Evolutionary conservation across 2,888 invertebrate genomes (phyloP).

Genomic region (Arrhopalites spinosus): DNA sequence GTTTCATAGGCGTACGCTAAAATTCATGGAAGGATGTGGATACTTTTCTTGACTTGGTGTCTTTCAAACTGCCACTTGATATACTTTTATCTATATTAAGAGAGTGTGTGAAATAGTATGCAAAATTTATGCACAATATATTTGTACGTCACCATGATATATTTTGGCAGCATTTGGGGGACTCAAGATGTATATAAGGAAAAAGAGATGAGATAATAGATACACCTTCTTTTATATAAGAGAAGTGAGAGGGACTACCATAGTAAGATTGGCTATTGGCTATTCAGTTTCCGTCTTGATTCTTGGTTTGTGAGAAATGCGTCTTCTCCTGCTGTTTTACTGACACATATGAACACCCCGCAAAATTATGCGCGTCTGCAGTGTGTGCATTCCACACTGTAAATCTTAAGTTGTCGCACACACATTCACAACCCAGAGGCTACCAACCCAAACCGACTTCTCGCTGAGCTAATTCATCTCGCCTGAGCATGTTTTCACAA

Average conservation of each 20-base stretch:
- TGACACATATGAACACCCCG: constrained; percentile 47
- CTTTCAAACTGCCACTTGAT: not conserved
- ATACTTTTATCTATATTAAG: too few species aligned
- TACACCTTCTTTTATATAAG: too few species aligned
- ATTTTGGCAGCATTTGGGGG: not conserved
- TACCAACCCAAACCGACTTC: constrained; percentile 11
- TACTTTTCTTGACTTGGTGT: too few species aligned
- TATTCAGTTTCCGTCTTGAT: not conserved
- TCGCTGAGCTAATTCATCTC: constrained; percentile 35
- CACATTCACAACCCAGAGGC: constrained; percentile 22
- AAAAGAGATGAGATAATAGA: too few species aligned
- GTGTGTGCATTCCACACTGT: constrained; percentile 37
- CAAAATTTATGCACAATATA: too few species aligned
- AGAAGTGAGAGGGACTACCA: not conserved
- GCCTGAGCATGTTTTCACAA: constrained; percentile 24
- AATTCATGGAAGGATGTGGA: not conserved
- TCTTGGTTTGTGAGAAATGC: constrained; percentile 14
- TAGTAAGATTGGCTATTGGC: not conserved
- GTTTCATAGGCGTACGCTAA: not conserved
- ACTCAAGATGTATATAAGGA: too few species aligned
- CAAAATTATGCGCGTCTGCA: constrained; percentile 46
- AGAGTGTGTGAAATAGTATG: too few species aligned
- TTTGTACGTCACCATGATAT: too few species aligned
- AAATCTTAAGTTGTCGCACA: constrained; percentile 44
- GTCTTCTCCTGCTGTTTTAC: constrained; percentile 41